Base-by-base conservation (phyloP, 1,140 invertebrate genomes). In the Bombus soroeensis region DNA sequence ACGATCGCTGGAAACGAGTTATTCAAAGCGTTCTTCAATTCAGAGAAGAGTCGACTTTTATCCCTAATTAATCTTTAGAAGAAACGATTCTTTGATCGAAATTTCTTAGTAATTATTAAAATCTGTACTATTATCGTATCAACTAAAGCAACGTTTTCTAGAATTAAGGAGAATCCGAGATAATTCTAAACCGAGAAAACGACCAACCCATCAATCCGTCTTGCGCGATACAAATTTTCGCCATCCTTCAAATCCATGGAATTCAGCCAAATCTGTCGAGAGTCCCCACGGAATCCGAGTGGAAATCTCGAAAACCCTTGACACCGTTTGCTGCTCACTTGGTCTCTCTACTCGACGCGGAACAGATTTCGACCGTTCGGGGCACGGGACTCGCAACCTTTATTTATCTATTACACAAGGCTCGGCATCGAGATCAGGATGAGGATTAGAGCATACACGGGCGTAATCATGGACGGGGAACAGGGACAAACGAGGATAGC, bases 361-460 rank as follows among this genome's bases (percentile, higher is more conserved):
- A 87, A 85, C 78, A 88, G 77, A 85, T 91, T 84, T 87, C 53
- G 83, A 34, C 37, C 28, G 28, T 57, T 77, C 32, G 66, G 22
- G 37, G 28, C 53, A n/a, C 76, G 53, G 47, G 47, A 53, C 72
- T 43, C 64, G 57, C 87, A 88, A 94, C 89, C 90, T 94, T 94
- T 93, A 94, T 94, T 95, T 94, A 94, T 95, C 94, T 95, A 94
- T 95, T 94, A 95, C 92, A 94, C 90, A 90, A 89, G 88, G 89
- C 87, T 88, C 90, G 92, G 91, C 28, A 92, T 91, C 92, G 92
- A 95, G 93, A 88, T 88, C 80, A 32, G 75, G 68, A 72, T 81
- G 57, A 80, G 94, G 93, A 94, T 94, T 94, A 94, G 89, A 80
- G 72, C n/a, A n/a, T 43, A 8, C 28, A 25, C 2, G 25, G 43